Percentiles rank a stretch among this genome's conserved stretches.
Evolutionary conservation across 1,140 invertebrate genomes (phyloP).

Genomic region (Drosophila subpulchrella): DNA sequence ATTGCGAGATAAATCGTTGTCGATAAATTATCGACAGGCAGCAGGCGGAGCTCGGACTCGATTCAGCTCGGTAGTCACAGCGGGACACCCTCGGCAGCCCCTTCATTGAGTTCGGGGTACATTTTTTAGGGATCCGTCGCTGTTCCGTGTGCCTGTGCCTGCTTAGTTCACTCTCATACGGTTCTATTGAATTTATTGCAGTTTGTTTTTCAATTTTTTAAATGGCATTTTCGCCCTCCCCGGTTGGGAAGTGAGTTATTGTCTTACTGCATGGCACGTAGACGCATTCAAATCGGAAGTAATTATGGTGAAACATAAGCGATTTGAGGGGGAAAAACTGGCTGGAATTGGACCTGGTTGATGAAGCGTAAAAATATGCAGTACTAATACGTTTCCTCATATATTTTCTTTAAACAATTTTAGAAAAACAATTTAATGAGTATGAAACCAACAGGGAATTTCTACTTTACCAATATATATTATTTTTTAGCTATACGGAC

Average conservation of each 20-base stretch:
- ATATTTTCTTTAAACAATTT: background rate
- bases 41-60: conserved; percentile 48
- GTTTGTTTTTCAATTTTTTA: conserved; percentile 81
- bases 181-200: conserved; percentile 71
- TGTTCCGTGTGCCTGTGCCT: too few relatives aligned
- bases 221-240: conserved; percentile 55
- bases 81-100: conserved; percentile 57
- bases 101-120: conserved; percentile 10
- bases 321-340: background rate
- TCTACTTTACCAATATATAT: too few relatives aligned
- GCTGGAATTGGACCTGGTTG: background rate
- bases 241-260: conserved; percentile 57
- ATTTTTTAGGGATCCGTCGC: conserved; percentile 29
- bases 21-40: conserved; percentile 77
- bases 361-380: background rate
- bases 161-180: conserved; percentile 46
- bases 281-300: conserved; percentile 54
- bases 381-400: background rate
- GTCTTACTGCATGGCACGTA: conserved; percentile 35
- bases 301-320: conserved; percentile 29
- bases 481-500: too few relatives aligned
- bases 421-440: too few relatives aligned
- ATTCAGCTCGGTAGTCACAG: conserved; percentile 44
- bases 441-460: background rate
- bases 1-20: conserved; percentile 77